These are phyloP conservation scores for Eptatretus atami DNA, from an alignment of 2,797 vertebrate species.

Conservation along the genomic window DNA sequence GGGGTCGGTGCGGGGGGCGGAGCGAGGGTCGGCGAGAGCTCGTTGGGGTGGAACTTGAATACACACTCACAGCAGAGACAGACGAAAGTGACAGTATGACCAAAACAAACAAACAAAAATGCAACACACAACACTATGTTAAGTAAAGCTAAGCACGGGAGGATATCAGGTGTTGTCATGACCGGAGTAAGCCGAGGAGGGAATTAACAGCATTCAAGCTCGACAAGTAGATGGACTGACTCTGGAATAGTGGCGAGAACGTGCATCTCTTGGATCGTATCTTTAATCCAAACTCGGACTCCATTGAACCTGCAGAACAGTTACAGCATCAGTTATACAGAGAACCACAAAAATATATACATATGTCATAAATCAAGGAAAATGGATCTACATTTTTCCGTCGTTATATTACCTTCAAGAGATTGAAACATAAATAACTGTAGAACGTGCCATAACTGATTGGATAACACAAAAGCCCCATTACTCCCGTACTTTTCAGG, in stretches of 20 bases:
- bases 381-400: not conserved
- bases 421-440: not conserved
- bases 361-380: not conserved
- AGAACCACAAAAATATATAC: not conserved
- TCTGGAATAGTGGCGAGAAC: slow-evolving; percentile 83
- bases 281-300: slow-evolving; percentile 81
- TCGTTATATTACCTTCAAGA: not conserved
- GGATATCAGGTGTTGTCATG: slow-evolving; percentile 99
- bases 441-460: not conserved
- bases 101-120: too few species aligned
- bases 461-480: not conserved
- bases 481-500: slow-evolving; percentile 60
- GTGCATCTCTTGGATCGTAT: slow-evolving; percentile 96
- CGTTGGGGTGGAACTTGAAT: too few species aligned
- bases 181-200: slow-evolving; percentile 51
- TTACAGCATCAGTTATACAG: slow-evolving; percentile 1
- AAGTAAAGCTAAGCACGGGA: slow-evolving; percentile 12
- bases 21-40: too few species aligned
- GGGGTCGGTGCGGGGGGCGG: too few species aligned
- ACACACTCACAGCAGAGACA: too few species aligned
- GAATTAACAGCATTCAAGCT: slow-evolving; percentile 77
- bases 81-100: too few species aligned
- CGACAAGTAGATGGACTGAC: slow-evolving; percentile 74
- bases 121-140: too few species aligned
- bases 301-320: slow-evolving; percentile 51